Conservation (phyloP, 2,888 invertebrate species). For the Caenorhabditis sinica region DNA sequence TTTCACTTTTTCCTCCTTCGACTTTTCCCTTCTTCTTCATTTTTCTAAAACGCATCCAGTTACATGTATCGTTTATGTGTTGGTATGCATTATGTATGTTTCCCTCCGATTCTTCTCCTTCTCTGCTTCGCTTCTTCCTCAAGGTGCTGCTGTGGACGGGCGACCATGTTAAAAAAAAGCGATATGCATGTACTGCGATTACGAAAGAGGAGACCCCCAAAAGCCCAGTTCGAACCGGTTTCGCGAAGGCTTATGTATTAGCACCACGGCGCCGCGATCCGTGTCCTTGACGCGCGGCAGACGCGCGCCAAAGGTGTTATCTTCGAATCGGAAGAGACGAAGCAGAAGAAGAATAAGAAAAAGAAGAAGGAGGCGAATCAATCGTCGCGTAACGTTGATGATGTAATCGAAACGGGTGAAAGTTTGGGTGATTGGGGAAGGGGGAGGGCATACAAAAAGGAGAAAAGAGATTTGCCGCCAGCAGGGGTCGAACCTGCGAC, state of each 20-base stretch:
- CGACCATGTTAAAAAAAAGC: slow-evolving; percentile 42
- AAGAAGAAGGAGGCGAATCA: background rate
- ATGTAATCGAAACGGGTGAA: slow-evolving; percentile 51
- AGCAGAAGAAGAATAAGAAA: background rate
- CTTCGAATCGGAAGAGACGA: slow-evolving; percentile 21
- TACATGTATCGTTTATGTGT: slow-evolving; percentile 62
- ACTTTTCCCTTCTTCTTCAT: slow-evolving; percentile 6
- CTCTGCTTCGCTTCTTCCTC: slow-evolving; percentile 10
- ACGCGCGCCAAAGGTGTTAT: slow-evolving; percentile 60
- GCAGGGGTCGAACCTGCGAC: slow-evolving; percentile 83
- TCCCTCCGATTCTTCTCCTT: background rate
- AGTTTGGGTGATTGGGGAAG: slow-evolving; percentile 14
- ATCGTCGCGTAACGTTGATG: slow-evolving; percentile 16
- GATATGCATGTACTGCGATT: slow-evolving; percentile 62
- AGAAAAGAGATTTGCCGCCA: slow-evolving; percentile 76
- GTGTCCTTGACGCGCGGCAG: slow-evolving; percentile 61
- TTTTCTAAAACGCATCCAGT: slow-evolving; percentile 34
- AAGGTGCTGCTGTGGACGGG: slow-evolving; percentile 28
- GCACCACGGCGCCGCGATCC: slow-evolving; percentile 24
- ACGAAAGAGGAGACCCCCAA: slow-evolving; percentile 19
- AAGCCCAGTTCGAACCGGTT: slow-evolving; percentile 42
- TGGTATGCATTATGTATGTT: slow-evolving; percentile 42
- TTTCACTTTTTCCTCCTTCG: background rate
- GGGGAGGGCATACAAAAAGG: background rate
- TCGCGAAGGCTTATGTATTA: background rate